Evolutionary conservation across 2,888 invertebrate species (phyloP).

Genomic region (Myathropa florea): DNA sequence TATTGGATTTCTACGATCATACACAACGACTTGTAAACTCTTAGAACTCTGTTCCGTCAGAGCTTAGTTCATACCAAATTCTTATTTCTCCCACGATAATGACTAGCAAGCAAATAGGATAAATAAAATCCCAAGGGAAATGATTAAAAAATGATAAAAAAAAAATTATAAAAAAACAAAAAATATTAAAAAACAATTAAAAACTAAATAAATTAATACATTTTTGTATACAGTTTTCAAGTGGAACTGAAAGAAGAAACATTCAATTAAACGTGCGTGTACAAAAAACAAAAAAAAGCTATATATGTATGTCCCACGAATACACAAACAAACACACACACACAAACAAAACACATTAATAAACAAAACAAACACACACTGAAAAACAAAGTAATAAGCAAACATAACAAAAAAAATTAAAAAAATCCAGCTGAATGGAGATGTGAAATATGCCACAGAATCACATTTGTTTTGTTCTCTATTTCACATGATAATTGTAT

Average conservation of each 20-base stretch:
- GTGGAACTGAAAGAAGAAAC: background rate
- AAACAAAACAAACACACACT: background rate
- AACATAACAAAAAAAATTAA: background rate
- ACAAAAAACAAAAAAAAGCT: background rate
- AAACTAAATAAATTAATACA: background rate
- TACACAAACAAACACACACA: background rate
- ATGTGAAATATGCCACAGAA: background rate
- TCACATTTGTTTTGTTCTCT: background rate
- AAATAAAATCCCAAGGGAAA: background rate
- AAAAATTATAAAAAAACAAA: background rate
- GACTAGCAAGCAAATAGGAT: background rate
- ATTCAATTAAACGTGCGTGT: background rate
- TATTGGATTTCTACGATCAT: slow-evolving; percentile 63
- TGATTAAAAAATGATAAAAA: background rate
- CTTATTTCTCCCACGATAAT: background rate
- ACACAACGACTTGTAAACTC: slow-evolving; percentile 57
- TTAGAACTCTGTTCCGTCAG: slow-evolving; percentile 35
- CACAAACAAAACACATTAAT: background rate
- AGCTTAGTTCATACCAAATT: background rate
- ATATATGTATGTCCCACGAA: background rate
- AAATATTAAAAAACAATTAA: background rate
- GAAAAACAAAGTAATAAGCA: background rate
- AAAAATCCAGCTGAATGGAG: background rate
- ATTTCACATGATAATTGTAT: background rate
- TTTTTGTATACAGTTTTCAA: background rate